phyloP scores from a whole-genome alignment of 2,113 vertebrate genomes.

The Toxostoma redivivum region DNA sequence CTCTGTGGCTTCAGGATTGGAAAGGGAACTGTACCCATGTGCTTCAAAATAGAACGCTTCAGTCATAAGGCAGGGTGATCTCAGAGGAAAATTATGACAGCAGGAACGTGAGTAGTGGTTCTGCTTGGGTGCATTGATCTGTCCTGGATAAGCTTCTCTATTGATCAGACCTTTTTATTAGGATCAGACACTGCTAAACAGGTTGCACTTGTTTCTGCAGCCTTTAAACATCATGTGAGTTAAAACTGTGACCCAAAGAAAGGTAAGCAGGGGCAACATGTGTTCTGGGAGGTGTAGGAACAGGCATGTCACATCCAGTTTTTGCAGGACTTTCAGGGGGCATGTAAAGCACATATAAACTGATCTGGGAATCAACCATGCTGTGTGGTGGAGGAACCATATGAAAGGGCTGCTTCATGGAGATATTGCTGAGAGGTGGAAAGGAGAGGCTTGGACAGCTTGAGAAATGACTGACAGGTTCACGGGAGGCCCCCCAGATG shows the following conservation, averaged over 20 bases:
- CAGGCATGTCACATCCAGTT: background rate
- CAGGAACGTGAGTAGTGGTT: background rate
- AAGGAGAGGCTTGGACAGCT: background rate
- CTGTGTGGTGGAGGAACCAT: background rate
- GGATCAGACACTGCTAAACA: background rate
- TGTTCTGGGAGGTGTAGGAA: background rate
- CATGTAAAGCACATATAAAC: background rate
- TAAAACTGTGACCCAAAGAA: background rate
- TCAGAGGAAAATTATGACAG: background rate
- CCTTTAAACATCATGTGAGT: background rate
- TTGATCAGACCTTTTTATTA: background rate
- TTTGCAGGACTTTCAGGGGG: background rate
- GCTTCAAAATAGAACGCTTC: background rate
- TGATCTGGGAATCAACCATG: background rate
- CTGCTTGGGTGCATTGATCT: background rate
- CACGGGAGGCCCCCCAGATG: background rate
- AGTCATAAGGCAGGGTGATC: background rate
- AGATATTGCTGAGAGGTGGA: background rate
- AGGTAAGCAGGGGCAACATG: background rate
- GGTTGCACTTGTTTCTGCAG: background rate
- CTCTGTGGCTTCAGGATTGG: background rate
- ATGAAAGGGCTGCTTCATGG: background rate
- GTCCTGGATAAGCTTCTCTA: background rate
- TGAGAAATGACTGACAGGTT: background rate
- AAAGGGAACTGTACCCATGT: background rate